These are phyloP conservation scores for Lathamus discolor DNA, from an alignment of 2,113 vertebrate genomes.

Conservation along the genomic window DNA sequence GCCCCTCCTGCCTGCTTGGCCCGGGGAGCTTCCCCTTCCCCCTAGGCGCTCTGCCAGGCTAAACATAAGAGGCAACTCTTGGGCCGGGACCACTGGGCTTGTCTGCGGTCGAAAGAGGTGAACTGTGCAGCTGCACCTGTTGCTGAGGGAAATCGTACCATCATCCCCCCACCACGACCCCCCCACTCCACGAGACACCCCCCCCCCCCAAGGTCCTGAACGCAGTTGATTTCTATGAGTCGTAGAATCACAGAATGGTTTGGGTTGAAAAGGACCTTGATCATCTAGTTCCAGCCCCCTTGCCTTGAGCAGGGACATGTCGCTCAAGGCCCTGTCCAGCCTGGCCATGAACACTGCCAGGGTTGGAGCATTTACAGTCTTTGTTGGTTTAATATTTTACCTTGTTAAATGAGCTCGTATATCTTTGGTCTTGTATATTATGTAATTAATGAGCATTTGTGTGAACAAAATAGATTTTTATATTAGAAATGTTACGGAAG, in stretches of 20 bases:
- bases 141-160: background rate
- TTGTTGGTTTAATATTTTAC: fast-evolving
- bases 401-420: fast-evolving
- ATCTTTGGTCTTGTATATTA: fast-evolving
- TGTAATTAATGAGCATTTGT: background rate
- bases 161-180: background rate
- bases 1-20: background rate
- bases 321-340: background rate
- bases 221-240: background rate
- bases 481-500: background rate
- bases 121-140: background rate
- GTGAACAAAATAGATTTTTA: fast-evolving
- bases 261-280: background rate
- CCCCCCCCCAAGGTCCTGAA: background rate
- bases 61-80: fast-evolving
- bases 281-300: background rate
- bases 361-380: background rate
- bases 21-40: too few species aligned
- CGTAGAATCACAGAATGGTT: too few species aligned
- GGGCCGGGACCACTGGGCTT: background rate
- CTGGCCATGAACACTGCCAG: background rate
- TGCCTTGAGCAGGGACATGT: background rate
- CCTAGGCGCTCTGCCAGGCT: background rate
- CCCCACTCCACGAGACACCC: too few species aligned
- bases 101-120: too few species aligned